A percentile compares a stretch with the other conserved stretches of the same genome.
phyloP scores from a whole-genome alignment of 2,888 invertebrate species.

The Megastigmus dorsalis region DNA sequence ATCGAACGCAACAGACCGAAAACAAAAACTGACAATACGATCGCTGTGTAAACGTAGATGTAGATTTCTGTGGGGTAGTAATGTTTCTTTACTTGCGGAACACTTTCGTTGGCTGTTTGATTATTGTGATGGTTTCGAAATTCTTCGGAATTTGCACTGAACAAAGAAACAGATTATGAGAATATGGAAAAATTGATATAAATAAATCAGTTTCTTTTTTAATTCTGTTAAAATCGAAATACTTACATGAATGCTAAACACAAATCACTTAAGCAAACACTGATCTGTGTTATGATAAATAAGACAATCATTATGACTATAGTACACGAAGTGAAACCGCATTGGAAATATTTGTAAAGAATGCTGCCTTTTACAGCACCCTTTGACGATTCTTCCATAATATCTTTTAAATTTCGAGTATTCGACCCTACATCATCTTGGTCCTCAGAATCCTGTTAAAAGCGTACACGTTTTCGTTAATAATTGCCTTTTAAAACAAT shows the following conservation, averaged over 20 bases:
- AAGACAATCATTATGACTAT: slow-evolving; percentile 74
- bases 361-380: slow-evolving; percentile 74
- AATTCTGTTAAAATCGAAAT: slow-evolving; percentile 18
- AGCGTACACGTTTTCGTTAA: no score
- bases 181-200: slow-evolving; percentile 59
- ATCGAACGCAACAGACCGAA: slow-evolving; percentile 74
- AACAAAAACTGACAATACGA: slow-evolving; percentile 74
- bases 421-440: slow-evolving; percentile 63
- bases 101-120: no score
- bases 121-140: slow-evolving; percentile 55
- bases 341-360: slow-evolving; percentile 75
- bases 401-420: slow-evolving; percentile 59
- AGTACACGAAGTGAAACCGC: slow-evolving; percentile 76
- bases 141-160: slow-evolving; percentile 79
- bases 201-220: background rate
- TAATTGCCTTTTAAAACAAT: background rate
- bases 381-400: slow-evolving; percentile 73
- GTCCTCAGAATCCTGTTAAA: slow-evolving; percentile 66
- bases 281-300: slow-evolving; percentile 78
- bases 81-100: slow-evolving; percentile 10
- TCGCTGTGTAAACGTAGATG: slow-evolving; percentile 79
- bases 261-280: slow-evolving; percentile 81
- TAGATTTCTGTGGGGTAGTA: slow-evolving; percentile 68
- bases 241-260: slow-evolving; percentile 76
- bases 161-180: slow-evolving; percentile 35